Conservation (phyloP, 64 coral and sea anemone genomes). For the Montipora sp. region DNA sequence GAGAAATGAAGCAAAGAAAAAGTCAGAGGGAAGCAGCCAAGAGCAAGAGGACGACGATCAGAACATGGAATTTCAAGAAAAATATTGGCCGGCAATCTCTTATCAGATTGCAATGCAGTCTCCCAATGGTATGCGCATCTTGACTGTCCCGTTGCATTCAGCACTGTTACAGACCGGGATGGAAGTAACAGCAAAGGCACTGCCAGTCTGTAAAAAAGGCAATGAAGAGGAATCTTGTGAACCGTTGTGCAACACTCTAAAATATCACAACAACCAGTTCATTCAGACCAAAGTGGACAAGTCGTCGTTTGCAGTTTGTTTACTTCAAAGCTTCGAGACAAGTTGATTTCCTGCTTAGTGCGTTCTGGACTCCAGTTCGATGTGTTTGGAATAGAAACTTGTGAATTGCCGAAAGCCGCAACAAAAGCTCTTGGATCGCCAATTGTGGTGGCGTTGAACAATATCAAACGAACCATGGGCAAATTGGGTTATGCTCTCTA, state of each 20-base stretch:
- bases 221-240: not conserved
- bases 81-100: constrained; percentile 5
- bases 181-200: not conserved
- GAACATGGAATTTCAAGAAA: not conserved
- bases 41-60: not conserved
- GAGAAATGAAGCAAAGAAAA: not conserved
- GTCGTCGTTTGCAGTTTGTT: not conserved
- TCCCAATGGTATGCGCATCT: not conserved
- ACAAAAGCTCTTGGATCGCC: no score
- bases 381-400: no score
- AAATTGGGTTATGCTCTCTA: no score
- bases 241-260: not conserved
- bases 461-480: no score
- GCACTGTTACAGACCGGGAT: not conserved
- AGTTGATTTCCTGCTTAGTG: no score
- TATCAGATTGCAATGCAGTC: constrained; percentile 48
- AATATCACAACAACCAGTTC: constrained; percentile 15
- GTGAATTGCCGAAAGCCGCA: no score
- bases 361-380: no score
- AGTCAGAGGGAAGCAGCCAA: not conserved
- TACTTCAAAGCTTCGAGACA: no score
- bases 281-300: constrained; percentile 14
- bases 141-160: not conserved
- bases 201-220: not conserved
- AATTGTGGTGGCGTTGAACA: no score